Base-by-base conservation (phyloP, 2,113 vertebrate species). In the Phodopus roborovskii region DNA sequence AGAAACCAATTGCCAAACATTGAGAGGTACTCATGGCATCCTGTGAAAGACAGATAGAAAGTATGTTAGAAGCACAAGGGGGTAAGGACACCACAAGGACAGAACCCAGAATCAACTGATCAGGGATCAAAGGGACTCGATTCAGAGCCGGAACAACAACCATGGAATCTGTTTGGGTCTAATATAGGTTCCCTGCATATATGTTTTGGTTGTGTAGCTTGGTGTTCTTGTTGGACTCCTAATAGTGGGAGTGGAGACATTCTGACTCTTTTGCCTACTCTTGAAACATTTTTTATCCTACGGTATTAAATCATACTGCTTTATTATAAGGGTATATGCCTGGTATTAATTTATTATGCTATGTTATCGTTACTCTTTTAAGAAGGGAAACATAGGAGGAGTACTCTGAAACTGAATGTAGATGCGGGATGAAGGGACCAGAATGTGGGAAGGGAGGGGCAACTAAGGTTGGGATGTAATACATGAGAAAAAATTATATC, bases 391-490 rank as follows among this genome's bases (percentile, higher is more conserved):
- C 2, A 71, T 17, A 20, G 3, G 8, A n/a, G 17, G 68, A 71
- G 7, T 19, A 8, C 9, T 71, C 68, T 20, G 7, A 19, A 71
- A 20, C 5, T 8, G 68, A 71, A 71, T 36, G 3, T n/a, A n/a
- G 36, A 71, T n/a, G 68, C 1, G 7, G 16, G 7, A 8, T 70
- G 68, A 0, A 7, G 36, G 17, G 7, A 20, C 36, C n/a, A 7
- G 16, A 17, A n/a, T 2, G 17, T n/a, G 36, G 17, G 16, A 36
- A n/a, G 16, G 17, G 36, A n/a, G 7, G 15, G 36, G 17, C 36
- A 71, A 71, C 17, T 71, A 17, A n/a, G 68, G 36, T n/a, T 71
- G 68, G 68, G 33, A 36, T 70, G 16, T n/a, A 19, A 71, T n/a
- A 71, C 8, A 71, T n/a, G 36, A 71, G 68, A n/a, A 17, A 33